Conservation (phyloP, 2,888 invertebrate genomes). For the Clanis bilineata region DNA sequence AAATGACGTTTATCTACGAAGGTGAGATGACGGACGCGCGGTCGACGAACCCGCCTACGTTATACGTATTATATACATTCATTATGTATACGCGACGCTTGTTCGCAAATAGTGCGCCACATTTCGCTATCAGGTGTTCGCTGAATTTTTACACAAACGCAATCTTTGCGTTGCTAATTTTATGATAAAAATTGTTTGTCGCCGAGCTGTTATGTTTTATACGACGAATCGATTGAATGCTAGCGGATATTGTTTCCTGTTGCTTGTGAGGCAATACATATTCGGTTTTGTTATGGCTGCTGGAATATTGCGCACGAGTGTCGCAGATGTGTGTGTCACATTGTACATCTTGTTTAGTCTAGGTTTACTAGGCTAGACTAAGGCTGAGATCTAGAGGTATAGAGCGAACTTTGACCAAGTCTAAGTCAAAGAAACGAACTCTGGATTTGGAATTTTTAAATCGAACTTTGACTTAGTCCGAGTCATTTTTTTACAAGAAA, state of each 20-base stretch:
- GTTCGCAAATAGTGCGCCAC: constrained; percentile 47
- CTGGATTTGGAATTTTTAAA: no score
- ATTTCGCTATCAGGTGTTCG: constrained; percentile 45
- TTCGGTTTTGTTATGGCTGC: background rate
- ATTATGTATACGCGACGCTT: constrained; percentile 56
- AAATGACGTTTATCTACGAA: constrained; percentile 76
- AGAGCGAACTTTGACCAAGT: no score
- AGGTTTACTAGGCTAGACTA: no score
- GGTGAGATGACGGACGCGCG: constrained; percentile 74
- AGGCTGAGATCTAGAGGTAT: no score
- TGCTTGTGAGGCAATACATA: background rate
- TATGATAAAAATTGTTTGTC: background rate
- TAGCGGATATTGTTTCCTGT: constrained; percentile 1
- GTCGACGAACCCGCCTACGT: constrained; percentile 65
- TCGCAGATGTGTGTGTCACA: background rate
- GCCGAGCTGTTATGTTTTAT: background rate
- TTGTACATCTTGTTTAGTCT: background rate
- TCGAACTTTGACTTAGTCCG: no score
- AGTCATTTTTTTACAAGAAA: no score
- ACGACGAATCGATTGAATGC: background rate
- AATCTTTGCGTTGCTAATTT: background rate
- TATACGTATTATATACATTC: constrained; percentile 53
- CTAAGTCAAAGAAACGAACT: no score
- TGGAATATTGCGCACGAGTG: background rate
- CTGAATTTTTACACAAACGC: constrained; percentile 15